Evolutionary conservation across 2,797 vertebrate species (phyloP), one percentile per base, ranked within the genome.

Genomic region (Anolis apletophallus): DNA sequence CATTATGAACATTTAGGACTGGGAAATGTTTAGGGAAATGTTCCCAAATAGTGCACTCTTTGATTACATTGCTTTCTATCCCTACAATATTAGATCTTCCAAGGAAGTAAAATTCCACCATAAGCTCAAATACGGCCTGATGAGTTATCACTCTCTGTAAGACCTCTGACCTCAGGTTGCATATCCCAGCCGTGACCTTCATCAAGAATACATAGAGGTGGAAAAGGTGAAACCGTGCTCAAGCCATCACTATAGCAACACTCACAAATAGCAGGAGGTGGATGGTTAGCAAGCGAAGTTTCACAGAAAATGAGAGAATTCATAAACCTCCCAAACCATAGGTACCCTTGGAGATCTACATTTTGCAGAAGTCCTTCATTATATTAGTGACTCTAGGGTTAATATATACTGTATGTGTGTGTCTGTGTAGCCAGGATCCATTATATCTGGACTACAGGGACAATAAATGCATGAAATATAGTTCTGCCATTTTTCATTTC

Each of bases 181-280:
- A 74, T 84, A 79, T 87, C 81, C 81, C 75, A 87, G 81, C 86
- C 86, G 46, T 87, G 86, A 87, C 86, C 86, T 87, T 87, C 81
- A 87, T 87, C 86, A 87, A 73, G 86, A 87, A 87, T 87, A 87
- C 86, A 87, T 83, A 84, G 86, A 87, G 86, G 75, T 84, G 76
- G 86, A 74, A 87, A 80, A 87, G 81, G 86, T 84, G 86, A 87
- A 84, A 59, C 81, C 3, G 9, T 79, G 86, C 81, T 83, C 54
- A 78, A 64, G 40, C 68, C 67, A 87, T 87, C 57, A 4, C 86
- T 84, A 87, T 87, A 50, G 86, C 81, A 87, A 87, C 86, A 80
- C 59, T 54, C 69, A 29, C 54, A 72, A 34, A 40, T 29, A 72
- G 75, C 67, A 54, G 75, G 55, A 72, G 67, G 81, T 46, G 11